phyloP scores from a whole-genome alignment of 2,888 invertebrate species.

The Hartigia nigra region DNA sequence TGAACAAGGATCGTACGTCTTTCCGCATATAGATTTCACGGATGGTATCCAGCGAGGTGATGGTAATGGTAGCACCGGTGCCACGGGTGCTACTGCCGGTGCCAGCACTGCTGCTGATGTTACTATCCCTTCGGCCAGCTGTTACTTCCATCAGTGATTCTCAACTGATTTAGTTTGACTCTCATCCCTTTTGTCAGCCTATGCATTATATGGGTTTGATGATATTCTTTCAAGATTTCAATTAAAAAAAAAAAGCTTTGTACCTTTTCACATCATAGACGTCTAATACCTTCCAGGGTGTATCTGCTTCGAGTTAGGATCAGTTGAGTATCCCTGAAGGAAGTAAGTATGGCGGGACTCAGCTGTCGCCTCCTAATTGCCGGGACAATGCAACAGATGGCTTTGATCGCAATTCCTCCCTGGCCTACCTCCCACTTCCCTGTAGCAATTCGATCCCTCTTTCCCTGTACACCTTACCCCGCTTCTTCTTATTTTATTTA shows the following conservation, averaged over 20 bases:
- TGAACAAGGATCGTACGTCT: slow-evolving; percentile 1
- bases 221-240: neutral
- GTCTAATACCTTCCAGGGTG: neutral
- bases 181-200: neutral
- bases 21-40: slow-evolving; percentile 23
- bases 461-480: slow-evolving; percentile 1
- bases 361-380: slow-evolving; percentile 67
- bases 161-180: slow-evolving; percentile 25
- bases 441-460: slow-evolving; percentile 1
- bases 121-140: slow-evolving; percentile 50
- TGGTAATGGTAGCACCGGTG: slow-evolving; percentile 40
- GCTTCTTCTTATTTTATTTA: slow-evolving; percentile 32
- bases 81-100: slow-evolving; percentile 34
- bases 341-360: slow-evolving; percentile 64
- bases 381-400: slow-evolving; percentile 67
- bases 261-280: neutral
- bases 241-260: neutral
- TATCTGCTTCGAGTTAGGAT: neutral
- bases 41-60: slow-evolving; percentile 23
- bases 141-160: slow-evolving; percentile 49
- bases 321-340: slow-evolving; percentile 58
- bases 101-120: slow-evolving; percentile 41
- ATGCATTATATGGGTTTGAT: slow-evolving; percentile 3
- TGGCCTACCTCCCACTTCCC: slow-evolving; percentile 26
- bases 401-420: slow-evolving; percentile 64